These are phyloP conservation scores for Mesocentrotus franciscanus DNA, from an alignment of 53 echinoderm and acorn worm genomes.

Conservation along the genomic window DNA sequence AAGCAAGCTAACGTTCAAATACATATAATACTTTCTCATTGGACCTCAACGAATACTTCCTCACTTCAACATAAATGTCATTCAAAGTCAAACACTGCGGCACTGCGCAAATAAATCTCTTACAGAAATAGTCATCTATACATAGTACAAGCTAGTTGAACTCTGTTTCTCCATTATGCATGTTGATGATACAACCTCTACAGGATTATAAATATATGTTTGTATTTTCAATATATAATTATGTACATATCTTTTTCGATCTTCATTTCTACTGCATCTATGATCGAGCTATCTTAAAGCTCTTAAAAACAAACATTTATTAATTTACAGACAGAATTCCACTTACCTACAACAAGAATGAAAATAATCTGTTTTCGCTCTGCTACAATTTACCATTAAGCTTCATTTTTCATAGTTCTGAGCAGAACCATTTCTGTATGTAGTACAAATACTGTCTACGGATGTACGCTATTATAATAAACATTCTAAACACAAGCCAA, in stretches of 20 bases:
- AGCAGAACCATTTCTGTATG: neutral
- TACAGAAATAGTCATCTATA: neutral
- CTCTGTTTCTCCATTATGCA: neutral
- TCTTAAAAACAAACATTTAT: neutral
- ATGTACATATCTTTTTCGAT: slow-evolving; percentile 24
- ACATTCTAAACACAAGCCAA: neutral
- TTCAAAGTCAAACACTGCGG: neutral
- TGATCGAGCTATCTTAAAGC: neutral
- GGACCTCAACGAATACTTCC: neutral
- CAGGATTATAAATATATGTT: slow-evolving; percentile 49
- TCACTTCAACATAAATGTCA: neutral
- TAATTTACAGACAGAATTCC: neutral
- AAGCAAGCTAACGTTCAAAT: neutral
- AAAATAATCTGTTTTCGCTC: neutral
- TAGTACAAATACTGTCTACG: neutral
- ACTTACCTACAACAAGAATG: neutral
- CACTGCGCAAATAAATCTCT: slow-evolving; percentile 5
- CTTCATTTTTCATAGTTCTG: neutral
- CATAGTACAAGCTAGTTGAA: slow-evolving; percentile 31
- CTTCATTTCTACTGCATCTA: neutral
- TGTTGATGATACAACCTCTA: neutral
- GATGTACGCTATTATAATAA: neutral
- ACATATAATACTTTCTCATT: neutral
- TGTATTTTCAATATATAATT: slow-evolving; percentile 39
- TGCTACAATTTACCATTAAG: neutral